phyloP scores from a whole-genome alignment of 2,113 vertebrate genomes.

The Pavo muticus region DNA sequence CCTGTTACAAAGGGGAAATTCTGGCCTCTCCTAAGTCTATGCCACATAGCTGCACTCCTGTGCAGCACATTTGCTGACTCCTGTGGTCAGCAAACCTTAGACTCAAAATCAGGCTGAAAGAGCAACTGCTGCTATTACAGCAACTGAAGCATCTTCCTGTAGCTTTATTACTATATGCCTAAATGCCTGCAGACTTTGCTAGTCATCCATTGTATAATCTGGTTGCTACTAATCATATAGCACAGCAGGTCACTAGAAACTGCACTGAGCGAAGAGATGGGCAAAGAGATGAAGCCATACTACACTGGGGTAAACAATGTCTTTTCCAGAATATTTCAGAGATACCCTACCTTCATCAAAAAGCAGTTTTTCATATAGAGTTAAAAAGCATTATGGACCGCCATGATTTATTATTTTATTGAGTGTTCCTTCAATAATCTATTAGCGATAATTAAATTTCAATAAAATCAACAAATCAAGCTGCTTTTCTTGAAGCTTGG shows the following conservation, averaged over 20 bases:
- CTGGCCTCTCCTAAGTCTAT: not conserved
- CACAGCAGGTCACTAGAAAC: not conserved
- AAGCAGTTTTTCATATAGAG: not conserved
- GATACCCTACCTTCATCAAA: not conserved
- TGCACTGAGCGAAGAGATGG: not conserved
- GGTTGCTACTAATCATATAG: not conserved
- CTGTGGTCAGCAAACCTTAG: not conserved
- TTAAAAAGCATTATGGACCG: not conserved
- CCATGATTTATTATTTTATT: not conserved
- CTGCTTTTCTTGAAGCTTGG: not conserved
- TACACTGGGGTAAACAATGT: fast-evolving
- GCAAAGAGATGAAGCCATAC: not conserved
- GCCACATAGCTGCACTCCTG: not conserved
- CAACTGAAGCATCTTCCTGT: not conserved
- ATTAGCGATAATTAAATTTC: not conserved
- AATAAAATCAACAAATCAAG: not conserved
- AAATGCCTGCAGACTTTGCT: not conserved
- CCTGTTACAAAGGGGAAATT: not conserved
- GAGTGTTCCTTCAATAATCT: not conserved
- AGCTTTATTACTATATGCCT: not conserved
- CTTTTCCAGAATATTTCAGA: not conserved
- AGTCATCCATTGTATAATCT: fast-evolving
- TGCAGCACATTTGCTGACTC: too few relatives aligned
- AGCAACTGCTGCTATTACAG: not conserved
- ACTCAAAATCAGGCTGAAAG: not conserved